Evolutionary conservation across 2,113 vertebrate species (phyloP).

Genomic region (Toxotes chatareus): DNA sequence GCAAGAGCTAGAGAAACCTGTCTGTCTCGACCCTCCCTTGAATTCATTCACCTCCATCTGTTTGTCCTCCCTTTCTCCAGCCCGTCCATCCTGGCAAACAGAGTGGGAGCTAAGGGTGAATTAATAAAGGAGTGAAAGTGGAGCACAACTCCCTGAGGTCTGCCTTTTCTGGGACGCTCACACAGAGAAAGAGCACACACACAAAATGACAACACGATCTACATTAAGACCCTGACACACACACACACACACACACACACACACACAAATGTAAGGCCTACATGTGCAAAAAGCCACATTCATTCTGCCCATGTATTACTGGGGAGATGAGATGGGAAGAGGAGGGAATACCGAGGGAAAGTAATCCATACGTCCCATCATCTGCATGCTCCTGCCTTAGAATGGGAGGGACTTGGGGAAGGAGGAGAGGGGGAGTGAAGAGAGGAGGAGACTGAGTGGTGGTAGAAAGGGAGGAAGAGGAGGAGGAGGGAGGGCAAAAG

Average conservation of each 20-base stretch:
- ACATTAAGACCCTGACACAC: slow-evolving; percentile 46
- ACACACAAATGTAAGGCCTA: slow-evolving; percentile 22
- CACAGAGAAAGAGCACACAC: slow-evolving; percentile 57
- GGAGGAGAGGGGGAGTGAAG: not conserved
- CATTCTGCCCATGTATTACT: slow-evolving; percentile 29
- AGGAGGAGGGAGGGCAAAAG: slow-evolving; percentile 15
- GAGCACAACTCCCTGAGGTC: slow-evolving; percentile 84
- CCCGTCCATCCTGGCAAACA: slow-evolving; percentile 63
- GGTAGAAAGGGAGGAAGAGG: not conserved
- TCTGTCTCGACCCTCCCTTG: slow-evolving; percentile 38
- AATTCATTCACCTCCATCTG: slow-evolving; percentile 39
- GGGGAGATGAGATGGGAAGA: slow-evolving; percentile 27
- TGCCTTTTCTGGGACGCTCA: slow-evolving; percentile 82
- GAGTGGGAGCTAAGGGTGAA: slow-evolving; percentile 76
- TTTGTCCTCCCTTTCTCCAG: slow-evolving; percentile 41
- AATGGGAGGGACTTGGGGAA: not conserved
- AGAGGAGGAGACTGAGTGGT: not conserved
- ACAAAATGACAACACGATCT: slow-evolving; percentile 45
- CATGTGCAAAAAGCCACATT: slow-evolving; percentile 28
- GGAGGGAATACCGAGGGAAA: slow-evolving; percentile 18
- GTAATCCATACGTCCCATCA: slow-evolving; percentile 41
- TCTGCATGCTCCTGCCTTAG: slow-evolving; percentile 20
- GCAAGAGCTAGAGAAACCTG: not conserved
- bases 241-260: slow-evolving; percentile 10
- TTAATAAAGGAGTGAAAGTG: slow-evolving; percentile 84